These are phyloP conservation scores for Malachius bipustulatus DNA, from an alignment of 2,888 invertebrate species.

Conservation along the genomic window DNA sequence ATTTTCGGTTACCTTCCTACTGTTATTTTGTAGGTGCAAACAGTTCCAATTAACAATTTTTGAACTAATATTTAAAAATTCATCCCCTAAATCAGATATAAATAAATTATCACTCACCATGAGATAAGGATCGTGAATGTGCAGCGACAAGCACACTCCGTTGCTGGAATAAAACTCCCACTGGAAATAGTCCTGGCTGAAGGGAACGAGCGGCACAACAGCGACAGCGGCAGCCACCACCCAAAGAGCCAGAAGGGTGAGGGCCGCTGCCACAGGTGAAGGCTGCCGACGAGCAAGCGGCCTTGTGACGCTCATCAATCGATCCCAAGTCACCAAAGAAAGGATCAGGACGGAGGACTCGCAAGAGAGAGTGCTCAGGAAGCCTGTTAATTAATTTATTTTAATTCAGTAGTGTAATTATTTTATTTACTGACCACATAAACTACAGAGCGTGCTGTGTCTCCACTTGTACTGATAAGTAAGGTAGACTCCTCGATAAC, in stretches of 20 bases:
- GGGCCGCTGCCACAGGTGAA: slow-evolving; percentile 36
- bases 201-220: slow-evolving; percentile 37
- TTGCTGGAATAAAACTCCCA: slow-evolving; percentile 47
- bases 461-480: slow-evolving; percentile 46
- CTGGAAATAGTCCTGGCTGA: slow-evolving; percentile 41
- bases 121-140: slow-evolving; percentile 49
- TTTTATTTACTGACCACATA: slow-evolving; percentile 38
- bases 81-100: too few relatives aligned
- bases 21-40: too few relatives aligned
- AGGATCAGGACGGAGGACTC: slow-evolving; percentile 49
- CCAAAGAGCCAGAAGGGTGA: slow-evolving; percentile 42
- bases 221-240: slow-evolving; percentile 39
- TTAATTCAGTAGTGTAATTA: background rate
- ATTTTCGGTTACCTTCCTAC: too few relatives aligned
- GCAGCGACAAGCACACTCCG: slow-evolving; percentile 47
- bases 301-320: slow-evolving; percentile 47
- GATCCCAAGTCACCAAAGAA: slow-evolving; percentile 48
- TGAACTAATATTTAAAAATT: too few relatives aligned
- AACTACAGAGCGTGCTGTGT: slow-evolving; percentile 42
- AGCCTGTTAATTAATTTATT: slow-evolving; percentile 32
- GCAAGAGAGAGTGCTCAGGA: slow-evolving; percentile 47
- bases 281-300: slow-evolving; percentile 40
- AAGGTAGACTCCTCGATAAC: slow-evolving; percentile 44
- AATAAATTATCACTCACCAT: slow-evolving; percentile 31
- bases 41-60: too few relatives aligned